Percentiles rank a stretch among this genome's conserved stretches.
Conservation (phyloP, 2,888 invertebrate species). For the Nezara viridula region DNA sequence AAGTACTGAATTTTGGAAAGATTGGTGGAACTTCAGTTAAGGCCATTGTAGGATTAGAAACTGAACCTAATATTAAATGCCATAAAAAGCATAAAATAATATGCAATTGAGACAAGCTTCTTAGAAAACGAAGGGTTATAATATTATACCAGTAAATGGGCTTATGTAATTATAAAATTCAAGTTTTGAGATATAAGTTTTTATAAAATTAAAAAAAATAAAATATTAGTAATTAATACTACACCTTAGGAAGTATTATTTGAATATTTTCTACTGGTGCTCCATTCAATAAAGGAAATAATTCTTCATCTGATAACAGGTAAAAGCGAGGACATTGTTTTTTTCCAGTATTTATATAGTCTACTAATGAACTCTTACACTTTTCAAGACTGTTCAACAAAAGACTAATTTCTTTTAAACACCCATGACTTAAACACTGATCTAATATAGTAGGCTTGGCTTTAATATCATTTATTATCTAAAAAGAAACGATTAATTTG, state of each 20-base stretch:
- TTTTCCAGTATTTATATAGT: conserved; percentile 90
- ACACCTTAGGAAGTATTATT: conserved; percentile 91
- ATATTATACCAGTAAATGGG: not conserved
- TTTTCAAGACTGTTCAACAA: conserved; percentile 84
- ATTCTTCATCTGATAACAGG: conserved; percentile 94
- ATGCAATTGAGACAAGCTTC: not conserved
- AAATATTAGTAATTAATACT: not conserved
- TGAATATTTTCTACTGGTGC: conserved; percentile 87
- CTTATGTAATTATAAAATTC: not conserved
- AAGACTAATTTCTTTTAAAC: conserved; percentile 81
- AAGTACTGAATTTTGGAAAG: too few relatives aligned
- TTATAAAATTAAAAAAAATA: not conserved
- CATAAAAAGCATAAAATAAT: not conserved
- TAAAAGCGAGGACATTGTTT: conserved; percentile 92
- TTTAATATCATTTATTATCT: conserved; percentile 89
- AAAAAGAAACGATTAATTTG: conserved; percentile 64
- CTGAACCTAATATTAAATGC: not conserved
- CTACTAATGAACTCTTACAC: conserved; percentile 92
- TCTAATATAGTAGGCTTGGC: conserved; percentile 85
- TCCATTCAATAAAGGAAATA: conserved; percentile 90
- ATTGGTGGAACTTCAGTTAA: too few relatives aligned
- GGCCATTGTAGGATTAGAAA: too few relatives aligned
- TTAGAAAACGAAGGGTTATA: not conserved
- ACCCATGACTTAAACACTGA: conserved; percentile 81
- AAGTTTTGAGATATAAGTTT: not conserved